Percentiles rank a stretch among this genome's conserved stretches.
These are phyloP conservation scores for Teinopalpus imperialis DNA, from an alignment of 2,888 invertebrate species.

Conservation along the genomic window DNA sequence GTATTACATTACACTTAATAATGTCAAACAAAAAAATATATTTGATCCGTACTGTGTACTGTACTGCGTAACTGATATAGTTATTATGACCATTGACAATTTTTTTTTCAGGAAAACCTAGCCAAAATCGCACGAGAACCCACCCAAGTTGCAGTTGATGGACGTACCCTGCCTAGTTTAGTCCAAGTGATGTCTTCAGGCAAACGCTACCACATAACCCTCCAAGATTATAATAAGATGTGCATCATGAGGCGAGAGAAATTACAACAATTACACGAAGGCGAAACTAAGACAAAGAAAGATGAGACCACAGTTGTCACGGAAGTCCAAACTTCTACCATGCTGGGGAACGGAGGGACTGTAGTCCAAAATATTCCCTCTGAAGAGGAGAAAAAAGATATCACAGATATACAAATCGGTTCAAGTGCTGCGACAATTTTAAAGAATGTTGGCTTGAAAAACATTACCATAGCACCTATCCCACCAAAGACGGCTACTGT, in stretches of 20 bases:
- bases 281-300: constrained; percentile 34
- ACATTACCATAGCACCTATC: constrained; percentile 75
- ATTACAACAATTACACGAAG: constrained; percentile 74
- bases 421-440: constrained; percentile 68
- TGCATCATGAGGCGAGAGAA: constrained; percentile 86
- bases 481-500: constrained; percentile 65
- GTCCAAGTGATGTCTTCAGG: constrained; percentile 90
- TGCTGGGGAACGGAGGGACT: constrained; percentile 68
- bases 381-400: constrained; percentile 47
- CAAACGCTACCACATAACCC: constrained; percentile 89
- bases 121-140: constrained; percentile 66
- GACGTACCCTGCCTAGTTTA: constrained; percentile 82
- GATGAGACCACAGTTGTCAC: constrained; percentile 56
- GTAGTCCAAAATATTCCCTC: constrained; percentile 53
- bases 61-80: too few species aligned
- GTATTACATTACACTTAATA: too few species aligned
- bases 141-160: constrained; percentile 82
- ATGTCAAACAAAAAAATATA: too few species aligned
- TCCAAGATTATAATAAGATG: constrained; percentile 91
- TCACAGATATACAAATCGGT: constrained; percentile 49
- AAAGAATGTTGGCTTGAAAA: constrained; percentile 73
- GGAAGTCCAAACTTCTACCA: constrained; percentile 61
- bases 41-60: too few species aligned
- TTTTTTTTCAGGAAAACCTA: constrained; percentile 66
- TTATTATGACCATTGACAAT: too few species aligned